These are phyloP conservation scores for Meda fulgida DNA, from an alignment of 2,797 vertebrate genomes.

Conservation along the genomic window DNA sequence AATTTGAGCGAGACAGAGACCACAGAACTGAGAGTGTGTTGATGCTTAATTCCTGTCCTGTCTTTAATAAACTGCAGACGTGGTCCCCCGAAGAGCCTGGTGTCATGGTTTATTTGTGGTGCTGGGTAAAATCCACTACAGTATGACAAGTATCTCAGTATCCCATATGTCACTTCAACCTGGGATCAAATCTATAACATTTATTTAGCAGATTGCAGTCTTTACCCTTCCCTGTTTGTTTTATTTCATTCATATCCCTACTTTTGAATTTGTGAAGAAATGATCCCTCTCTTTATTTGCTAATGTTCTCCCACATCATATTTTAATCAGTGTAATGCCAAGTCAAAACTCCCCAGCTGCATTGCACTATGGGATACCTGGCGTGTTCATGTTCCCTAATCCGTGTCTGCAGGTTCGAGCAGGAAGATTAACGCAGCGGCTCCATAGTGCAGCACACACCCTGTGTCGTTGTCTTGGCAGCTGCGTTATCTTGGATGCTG, in stretches of 20 bases:
- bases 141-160: too few species aligned
- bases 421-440: constrained; percentile 55
- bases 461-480: constrained; percentile 53
- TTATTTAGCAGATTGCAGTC: not conserved
- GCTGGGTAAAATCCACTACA: too few species aligned
- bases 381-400: constrained; percentile 54
- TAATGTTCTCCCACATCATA: not conserved
- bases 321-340: constrained; percentile 13
- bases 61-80: too few species aligned
- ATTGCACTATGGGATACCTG: constrained; percentile 44
- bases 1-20: too few species aligned
- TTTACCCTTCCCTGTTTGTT: not conserved
- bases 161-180: constrained; percentile 5
- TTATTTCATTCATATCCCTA: not conserved
- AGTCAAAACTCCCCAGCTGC: constrained; percentile 36
- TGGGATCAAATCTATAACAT: not conserved
- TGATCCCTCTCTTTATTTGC: not conserved
- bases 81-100: too few species aligned
- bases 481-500: constrained; percentile 55
- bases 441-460: constrained; percentile 32
- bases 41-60: too few species aligned
- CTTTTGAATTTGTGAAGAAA: not conserved
- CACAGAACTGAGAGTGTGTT: too few species aligned
- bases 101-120: too few species aligned
- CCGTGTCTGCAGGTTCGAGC: constrained; percentile 54